Conservation (phyloP, 2,113 vertebrate species). For the Machaerirhynchus nigripectus region DNA sequence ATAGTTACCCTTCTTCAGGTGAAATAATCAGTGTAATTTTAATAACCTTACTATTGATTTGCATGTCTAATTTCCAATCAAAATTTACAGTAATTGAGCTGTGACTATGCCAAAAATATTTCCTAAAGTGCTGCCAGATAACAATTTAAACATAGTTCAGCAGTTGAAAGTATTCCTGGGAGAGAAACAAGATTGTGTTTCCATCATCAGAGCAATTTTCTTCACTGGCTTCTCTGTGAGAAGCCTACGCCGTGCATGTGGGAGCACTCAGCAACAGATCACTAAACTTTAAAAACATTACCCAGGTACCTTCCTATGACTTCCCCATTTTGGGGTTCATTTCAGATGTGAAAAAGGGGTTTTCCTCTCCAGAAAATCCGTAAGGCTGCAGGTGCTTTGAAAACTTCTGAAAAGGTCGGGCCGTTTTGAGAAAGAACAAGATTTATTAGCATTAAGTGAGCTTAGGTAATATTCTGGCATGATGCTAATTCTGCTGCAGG, state of each 20-base stretch:
- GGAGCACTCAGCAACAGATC: background rate
- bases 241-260: background rate
- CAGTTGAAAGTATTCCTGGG: background rate
- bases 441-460: background rate
- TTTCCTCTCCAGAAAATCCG: background rate
- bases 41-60: constrained; percentile 28
- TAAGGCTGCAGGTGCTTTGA: background rate
- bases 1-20: constrained; percentile 11
- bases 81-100: background rate
- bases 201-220: constrained; percentile 31
- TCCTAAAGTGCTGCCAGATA: background rate
- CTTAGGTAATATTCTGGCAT: constrained; percentile 17
- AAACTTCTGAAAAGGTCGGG: background rate
- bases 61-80: constrained; percentile 32
- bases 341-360: background rate
- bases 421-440: background rate
- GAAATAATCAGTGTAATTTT: background rate
- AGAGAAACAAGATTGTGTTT: constrained; percentile 16
- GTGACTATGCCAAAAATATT: background rate
- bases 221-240: background rate
- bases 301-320: background rate
- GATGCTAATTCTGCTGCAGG: background rate
- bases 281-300: background rate
- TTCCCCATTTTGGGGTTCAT: background rate
- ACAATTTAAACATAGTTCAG: background rate